Evolutionary conservation across 1,140 invertebrate species (phyloP).

Genomic region (Phymorhynchus buccinoides): DNA sequence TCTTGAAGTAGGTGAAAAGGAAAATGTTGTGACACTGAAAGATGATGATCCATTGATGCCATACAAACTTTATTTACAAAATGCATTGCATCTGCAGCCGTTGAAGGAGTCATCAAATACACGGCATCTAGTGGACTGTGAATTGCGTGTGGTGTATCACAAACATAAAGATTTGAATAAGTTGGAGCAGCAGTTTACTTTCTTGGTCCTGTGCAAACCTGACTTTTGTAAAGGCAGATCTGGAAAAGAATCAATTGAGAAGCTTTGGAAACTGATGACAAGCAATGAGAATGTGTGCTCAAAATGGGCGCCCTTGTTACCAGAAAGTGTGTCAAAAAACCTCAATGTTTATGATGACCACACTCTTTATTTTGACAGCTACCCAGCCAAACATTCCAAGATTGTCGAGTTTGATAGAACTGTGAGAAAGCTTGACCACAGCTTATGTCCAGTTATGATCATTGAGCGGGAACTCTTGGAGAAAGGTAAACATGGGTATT

Average conservation of each 20-base stretch:
- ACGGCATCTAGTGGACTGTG: background rate
- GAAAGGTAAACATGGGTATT: background rate
- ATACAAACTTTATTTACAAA: background rate
- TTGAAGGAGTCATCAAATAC: background rate
- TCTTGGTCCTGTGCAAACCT: conserved; percentile 4
- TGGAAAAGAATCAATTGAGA: background rate
- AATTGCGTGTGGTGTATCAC: background rate
- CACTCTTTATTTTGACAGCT: background rate
- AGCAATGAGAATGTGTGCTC: background rate
- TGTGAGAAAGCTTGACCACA: background rate
- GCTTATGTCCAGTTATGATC: background rate
- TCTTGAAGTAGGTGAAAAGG: background rate
- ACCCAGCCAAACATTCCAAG: background rate
- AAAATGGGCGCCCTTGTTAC: background rate
- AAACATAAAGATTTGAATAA: conserved; percentile 3
- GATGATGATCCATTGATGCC: background rate
- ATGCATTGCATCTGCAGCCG: background rate
- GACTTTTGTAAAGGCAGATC: background rate
- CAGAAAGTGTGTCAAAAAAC: background rate
- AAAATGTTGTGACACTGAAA: background rate
- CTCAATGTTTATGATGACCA: background rate
- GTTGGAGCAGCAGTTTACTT: background rate
- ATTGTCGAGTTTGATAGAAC: background rate
- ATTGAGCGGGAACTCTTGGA: background rate
- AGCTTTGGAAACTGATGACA: background rate